phyloP scores from a whole-genome alignment of 2,113 vertebrate genomes.

The Mustelus asterias region DNA sequence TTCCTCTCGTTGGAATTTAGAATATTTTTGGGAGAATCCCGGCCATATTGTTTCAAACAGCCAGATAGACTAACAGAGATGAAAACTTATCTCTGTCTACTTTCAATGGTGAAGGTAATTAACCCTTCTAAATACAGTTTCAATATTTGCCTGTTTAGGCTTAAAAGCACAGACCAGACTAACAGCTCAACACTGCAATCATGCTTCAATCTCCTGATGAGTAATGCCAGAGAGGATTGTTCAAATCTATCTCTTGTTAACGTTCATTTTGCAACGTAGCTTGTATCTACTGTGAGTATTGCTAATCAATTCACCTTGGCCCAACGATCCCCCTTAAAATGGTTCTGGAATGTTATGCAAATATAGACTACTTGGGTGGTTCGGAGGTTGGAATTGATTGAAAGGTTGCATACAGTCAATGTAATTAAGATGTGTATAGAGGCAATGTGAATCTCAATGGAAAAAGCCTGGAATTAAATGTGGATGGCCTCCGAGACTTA shows the following conservation, averaged over 20 bases:
- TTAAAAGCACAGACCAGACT: background rate
- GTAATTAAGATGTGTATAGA: background rate
- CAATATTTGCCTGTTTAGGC: too few species aligned
- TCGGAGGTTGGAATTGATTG: background rate
- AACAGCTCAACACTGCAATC: background rate
- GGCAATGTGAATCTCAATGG: background rate
- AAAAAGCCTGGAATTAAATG: background rate
- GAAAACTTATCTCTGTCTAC: too few species aligned
- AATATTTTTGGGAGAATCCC: too few species aligned
- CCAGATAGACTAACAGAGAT: too few species aligned
- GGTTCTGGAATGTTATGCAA: background rate
- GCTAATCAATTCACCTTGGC: background rate
- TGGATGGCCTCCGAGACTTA: background rate
- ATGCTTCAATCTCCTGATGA: background rate
- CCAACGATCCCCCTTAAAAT: background rate
- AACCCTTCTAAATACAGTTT: too few species aligned
- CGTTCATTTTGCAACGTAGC: background rate
- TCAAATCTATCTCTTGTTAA: background rate
- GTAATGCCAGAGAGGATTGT: background rate
- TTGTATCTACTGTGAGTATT: background rate
- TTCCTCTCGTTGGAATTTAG: too few species aligned
- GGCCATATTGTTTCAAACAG: too few species aligned
- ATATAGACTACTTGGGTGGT: background rate
- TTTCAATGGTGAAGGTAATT: too few species aligned
- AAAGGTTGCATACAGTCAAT: background rate